phyloP scores from a whole-genome alignment of 1,140 invertebrate genomes.

The Conus ventricosus region DNA sequence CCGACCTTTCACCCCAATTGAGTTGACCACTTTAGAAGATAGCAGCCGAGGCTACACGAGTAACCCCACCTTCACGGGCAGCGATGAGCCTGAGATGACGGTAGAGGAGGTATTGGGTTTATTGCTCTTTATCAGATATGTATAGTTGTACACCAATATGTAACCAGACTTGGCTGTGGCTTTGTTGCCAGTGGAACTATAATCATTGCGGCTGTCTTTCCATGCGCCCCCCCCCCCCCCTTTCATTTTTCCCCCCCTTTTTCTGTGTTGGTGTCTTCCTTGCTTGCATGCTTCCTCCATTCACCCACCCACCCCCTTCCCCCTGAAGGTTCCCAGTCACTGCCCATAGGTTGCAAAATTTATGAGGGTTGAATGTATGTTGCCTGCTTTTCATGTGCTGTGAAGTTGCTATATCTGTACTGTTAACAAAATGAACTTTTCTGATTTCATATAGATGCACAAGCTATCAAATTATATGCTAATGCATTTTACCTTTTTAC shows the following conservation, averaged over 20 bases:
- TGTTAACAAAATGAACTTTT: no score
- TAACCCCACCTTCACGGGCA: constrained; percentile 12
- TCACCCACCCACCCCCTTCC: background rate
- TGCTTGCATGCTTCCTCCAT: background rate
- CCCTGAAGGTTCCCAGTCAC: background rate
- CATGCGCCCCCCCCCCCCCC: background rate
- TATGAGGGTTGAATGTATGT: no score
- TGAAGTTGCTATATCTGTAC: no score
- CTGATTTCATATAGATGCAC: no score
- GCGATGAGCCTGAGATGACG: background rate
- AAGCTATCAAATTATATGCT: no score
- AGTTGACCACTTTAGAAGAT: constrained; percentile 11
- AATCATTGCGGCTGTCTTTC: background rate
- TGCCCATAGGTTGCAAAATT: no score
- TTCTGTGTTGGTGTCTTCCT: background rate
- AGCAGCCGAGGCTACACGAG: background rate
- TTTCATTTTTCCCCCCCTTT: background rate
- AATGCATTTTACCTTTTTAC: no score
- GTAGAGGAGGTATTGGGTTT: background rate
- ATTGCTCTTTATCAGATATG: background rate
- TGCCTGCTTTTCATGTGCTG: no score
- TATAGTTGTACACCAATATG: background rate
- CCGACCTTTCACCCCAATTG: background rate
- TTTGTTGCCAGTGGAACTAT: background rate
- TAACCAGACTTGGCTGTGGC: background rate